These are phyloP conservation scores for Thrips palmi DNA, from an alignment of 1,140 invertebrate species.

Conservation along the genomic window DNA sequence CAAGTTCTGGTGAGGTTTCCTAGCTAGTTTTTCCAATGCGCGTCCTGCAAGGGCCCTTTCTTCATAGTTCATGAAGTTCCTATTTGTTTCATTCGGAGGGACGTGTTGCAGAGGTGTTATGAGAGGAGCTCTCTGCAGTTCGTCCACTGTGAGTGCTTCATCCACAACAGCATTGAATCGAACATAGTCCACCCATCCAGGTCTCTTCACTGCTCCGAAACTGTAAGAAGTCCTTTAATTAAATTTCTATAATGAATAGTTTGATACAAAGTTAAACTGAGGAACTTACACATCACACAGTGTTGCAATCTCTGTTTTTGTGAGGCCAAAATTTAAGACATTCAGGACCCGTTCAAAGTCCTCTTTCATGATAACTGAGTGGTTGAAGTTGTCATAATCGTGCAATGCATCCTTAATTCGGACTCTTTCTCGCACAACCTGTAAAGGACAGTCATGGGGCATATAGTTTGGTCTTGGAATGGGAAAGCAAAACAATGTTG, in stretches of 20 bases:
- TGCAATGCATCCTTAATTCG: constrained; percentile 34
- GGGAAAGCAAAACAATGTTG: not conserved
- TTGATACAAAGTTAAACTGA: constrained; percentile 4
- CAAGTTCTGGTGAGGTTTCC: constrained; percentile 39
- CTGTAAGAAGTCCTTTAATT: constrained; percentile 21
- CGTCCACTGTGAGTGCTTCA: constrained; percentile 37
- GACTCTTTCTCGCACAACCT: constrained; percentile 41
- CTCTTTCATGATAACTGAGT: constrained; percentile 32
- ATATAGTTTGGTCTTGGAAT: not conserved
- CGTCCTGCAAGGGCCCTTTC: constrained; percentile 34
- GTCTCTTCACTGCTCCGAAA: constrained; percentile 32
- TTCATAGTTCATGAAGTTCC: constrained; percentile 48
- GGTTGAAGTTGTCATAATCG: constrained; percentile 37
- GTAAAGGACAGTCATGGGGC: constrained; percentile 5
- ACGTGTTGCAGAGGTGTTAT: constrained; percentile 40
- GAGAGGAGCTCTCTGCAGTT: constrained; percentile 40
- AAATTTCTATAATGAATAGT: not conserved
- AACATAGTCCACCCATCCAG: constrained; percentile 35
- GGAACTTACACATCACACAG: constrained; percentile 35
- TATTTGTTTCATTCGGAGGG: constrained; percentile 30
- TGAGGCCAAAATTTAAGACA: constrained; percentile 36
- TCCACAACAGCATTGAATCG: constrained; percentile 41
- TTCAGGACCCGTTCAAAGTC: constrained; percentile 44
- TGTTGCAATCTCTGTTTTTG: constrained; percentile 35
- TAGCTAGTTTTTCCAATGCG: constrained; percentile 38